Conservation (phyloP, 53 echinoderm and acorn worm species). For the Antedon mediterranea region DNA sequence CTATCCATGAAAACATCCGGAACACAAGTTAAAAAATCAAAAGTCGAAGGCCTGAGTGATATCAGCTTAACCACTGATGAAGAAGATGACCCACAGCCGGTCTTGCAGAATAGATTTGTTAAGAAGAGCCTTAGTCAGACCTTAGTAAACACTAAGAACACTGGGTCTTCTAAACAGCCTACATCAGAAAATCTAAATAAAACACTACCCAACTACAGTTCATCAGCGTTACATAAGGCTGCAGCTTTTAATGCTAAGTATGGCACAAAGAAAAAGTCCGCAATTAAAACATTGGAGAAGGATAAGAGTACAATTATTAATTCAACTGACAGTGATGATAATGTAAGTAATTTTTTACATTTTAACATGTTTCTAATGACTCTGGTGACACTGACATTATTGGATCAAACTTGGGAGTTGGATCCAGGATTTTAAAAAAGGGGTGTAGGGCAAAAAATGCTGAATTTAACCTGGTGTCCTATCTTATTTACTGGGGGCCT, state of each 20-base stretch:
- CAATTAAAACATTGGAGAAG: not conserved
- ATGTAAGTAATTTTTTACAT: not conserved
- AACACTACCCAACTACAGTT: conserved; percentile 26
- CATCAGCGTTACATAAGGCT: conserved; percentile 31
- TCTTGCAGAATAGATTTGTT: conserved; percentile 25
- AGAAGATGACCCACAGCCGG: not conserved
- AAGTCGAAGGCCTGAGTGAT: conserved; percentile 15
- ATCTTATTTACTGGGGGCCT: too few species aligned
- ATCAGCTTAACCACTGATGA: conserved; percentile 24
- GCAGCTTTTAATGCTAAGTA: conserved; percentile 30
- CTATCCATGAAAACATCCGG: conserved; percentile 19
- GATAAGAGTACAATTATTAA: not conserved
- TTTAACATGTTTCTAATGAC: too few species aligned
- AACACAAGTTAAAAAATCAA: not conserved
- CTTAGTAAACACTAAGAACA: not conserved
- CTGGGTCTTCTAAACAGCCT: conserved; percentile 6
- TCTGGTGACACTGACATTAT: too few species aligned
- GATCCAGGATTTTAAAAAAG: too few species aligned
- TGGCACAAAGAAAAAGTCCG: conserved; percentile 14
- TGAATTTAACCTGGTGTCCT: too few species aligned
- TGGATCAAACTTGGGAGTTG: too few species aligned
- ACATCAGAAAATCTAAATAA: conserved; percentile 21
- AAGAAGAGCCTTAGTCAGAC: conserved; percentile 44
- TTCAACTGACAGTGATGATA: conserved; percentile 12
- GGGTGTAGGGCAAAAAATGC: too few species aligned